Percentiles rank a stretch among this genome's conserved stretches.
These are phyloP conservation scores for Ptyas mucosa DNA, from an alignment of 2,113 vertebrate species.

Conservation along the genomic window DNA sequence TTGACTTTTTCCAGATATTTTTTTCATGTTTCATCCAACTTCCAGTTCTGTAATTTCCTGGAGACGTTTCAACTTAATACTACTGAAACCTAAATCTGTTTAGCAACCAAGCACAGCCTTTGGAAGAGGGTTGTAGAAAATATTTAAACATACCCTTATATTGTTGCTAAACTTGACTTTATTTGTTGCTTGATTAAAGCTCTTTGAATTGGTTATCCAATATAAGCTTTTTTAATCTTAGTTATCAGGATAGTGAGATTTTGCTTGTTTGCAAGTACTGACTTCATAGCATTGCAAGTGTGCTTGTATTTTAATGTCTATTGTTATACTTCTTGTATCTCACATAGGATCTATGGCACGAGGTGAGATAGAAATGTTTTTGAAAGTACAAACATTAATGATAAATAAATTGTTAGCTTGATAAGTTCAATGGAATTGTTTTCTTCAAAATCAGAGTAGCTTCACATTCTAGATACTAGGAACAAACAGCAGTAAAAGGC, in stretches of 20 bases:
- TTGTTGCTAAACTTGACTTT: background rate
- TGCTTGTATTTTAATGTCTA: background rate
- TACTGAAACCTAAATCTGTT: background rate
- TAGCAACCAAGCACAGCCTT: background rate
- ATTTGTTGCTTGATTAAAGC: background rate
- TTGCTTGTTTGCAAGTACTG: background rate
- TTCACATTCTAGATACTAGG: background rate
- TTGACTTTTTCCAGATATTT: background rate
- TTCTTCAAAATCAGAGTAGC: slow-evolving; percentile 21
- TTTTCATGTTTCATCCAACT: background rate
- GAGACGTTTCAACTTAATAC: background rate
- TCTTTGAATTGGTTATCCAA: background rate
- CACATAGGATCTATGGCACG: background rate
- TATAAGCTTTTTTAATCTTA: background rate
- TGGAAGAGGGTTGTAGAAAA: background rate
- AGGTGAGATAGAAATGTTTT: background rate
- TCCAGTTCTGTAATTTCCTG: background rate
- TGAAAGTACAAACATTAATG: background rate
- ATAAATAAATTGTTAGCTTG: background rate
- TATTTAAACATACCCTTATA: background rate
- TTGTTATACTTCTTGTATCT: background rate
- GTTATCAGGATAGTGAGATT: background rate
- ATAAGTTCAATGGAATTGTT: background rate
- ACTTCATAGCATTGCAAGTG: background rate
- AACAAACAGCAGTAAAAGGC: background rate